Evolutionary conservation across 2,113 vertebrate genomes (phyloP).

Genomic region (Labeo catla): DNA sequence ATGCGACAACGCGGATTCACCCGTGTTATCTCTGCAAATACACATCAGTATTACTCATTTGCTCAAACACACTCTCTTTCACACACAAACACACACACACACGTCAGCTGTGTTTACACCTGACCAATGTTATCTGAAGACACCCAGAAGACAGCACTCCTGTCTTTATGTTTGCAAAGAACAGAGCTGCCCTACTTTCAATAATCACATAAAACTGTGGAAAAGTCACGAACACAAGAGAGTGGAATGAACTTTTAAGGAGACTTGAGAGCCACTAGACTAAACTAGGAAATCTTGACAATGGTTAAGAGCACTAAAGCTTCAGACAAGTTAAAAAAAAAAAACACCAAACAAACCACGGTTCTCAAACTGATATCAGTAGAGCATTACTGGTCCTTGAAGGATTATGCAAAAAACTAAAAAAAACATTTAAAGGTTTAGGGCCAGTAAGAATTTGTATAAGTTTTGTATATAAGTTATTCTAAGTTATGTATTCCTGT

Average conservation of each 20-base stretch:
- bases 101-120: slow-evolving; percentile 39
- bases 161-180: slow-evolving; percentile 29
- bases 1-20: slow-evolving; percentile 54
- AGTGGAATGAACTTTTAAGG: not conserved
- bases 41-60: slow-evolving; percentile 7
- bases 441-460: not conserved
- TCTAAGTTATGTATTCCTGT: too few species aligned
- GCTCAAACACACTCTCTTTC: slow-evolving; percentile 2
- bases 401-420: not conserved
- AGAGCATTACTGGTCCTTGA: not conserved
- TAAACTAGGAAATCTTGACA: not conserved
- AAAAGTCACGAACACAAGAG: slow-evolving; percentile 17
- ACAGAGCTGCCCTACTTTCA: slow-evolving; percentile 23
- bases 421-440: not conserved
- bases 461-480: too few species aligned
- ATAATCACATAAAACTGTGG: slow-evolving; percentile 27
- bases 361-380: not conserved
- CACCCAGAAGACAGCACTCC: not conserved
- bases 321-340: not conserved
- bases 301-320: not conserved
- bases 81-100: not conserved
- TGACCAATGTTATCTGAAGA: slow-evolving; percentile 42
- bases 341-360: too few species aligned
- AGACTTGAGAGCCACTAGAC: slow-evolving; percentile 13
- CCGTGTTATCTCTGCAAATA: slow-evolving; percentile 55